A percentile compares a stretch with the other conserved stretches of the same genome.
Evolutionary conservation across 1,140 invertebrate species (phyloP).

Genomic region (Orchesella cincta): DNA sequence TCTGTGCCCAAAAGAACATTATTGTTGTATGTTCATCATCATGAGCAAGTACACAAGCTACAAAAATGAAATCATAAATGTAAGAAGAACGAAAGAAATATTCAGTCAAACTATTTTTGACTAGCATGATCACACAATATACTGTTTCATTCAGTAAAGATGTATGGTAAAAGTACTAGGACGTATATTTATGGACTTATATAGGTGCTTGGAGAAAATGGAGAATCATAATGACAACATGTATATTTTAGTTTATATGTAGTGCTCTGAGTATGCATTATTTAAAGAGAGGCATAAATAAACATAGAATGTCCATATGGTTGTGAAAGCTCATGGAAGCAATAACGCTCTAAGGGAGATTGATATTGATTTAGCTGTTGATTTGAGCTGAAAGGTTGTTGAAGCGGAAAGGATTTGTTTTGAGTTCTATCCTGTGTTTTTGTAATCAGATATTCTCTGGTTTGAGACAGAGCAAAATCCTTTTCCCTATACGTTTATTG

Average conservation of each 20-base stretch:
- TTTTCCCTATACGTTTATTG: not conserved
- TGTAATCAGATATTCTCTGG: constrained; percentile 9
- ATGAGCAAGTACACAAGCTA: not conserved
- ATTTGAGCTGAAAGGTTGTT: constrained; percentile 20
- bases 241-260: no score
- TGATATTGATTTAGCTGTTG: constrained; percentile 30
- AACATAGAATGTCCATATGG: not conserved
- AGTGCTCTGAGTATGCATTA: not conserved
- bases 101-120: not conserved
- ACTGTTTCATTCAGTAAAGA: not conserved
- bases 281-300: constrained; percentile 5
- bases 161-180: no score
- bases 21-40: not conserved
- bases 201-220: no score
- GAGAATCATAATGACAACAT: no score
- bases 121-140: not conserved
- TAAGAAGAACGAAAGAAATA: not conserved
- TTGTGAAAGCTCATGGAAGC: not conserved
- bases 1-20: not conserved
- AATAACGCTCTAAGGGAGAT: constrained; percentile 20
- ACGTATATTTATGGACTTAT: no score
- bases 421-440: constrained; percentile 22
- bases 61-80: not conserved
- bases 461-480: no score
- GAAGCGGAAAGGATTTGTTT: constrained; percentile 17